Conservation (phyloP, 2,888 invertebrate species). For the Hyles lineata region DNA sequence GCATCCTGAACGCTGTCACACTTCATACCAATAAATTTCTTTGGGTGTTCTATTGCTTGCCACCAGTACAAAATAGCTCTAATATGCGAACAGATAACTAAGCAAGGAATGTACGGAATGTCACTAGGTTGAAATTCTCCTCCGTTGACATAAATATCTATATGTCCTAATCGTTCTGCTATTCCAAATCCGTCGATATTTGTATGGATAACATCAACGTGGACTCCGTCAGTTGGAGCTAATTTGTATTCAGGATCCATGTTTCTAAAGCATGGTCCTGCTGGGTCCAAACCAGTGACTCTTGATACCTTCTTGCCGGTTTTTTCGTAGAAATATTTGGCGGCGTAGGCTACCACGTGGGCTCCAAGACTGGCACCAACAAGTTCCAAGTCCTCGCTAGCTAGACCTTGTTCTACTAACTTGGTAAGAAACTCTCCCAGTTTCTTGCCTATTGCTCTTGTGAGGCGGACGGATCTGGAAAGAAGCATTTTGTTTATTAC, state of each 20-base stretch:
- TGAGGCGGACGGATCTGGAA: slow-evolving; percentile 72
- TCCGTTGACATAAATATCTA: slow-evolving; percentile 76
- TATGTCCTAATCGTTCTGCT: slow-evolving; percentile 69
- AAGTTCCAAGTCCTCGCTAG: slow-evolving; percentile 66
- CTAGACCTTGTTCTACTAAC: slow-evolving; percentile 60
- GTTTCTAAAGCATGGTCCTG: slow-evolving; percentile 73
- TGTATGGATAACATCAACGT: slow-evolving; percentile 72
- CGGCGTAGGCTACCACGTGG: slow-evolving; percentile 65
- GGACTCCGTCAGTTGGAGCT: slow-evolving; percentile 57
- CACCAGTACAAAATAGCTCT: slow-evolving; percentile 71
- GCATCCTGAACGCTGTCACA: slow-evolving; percentile 73
- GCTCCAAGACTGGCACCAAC: slow-evolving; percentile 73
- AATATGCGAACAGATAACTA: slow-evolving; percentile 70
- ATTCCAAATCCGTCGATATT: slow-evolving; percentile 80
- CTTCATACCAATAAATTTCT: slow-evolving; percentile 68
- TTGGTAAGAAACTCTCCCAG: slow-evolving; percentile 70
- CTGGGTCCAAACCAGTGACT: slow-evolving; percentile 73
- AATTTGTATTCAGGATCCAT: slow-evolving; percentile 59
- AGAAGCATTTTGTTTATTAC: slow-evolving; percentile 17
- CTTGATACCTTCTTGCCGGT: slow-evolving; percentile 69
- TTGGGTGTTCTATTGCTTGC: slow-evolving; percentile 74
- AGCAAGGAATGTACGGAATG: slow-evolving; percentile 68
- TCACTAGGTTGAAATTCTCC: slow-evolving; percentile 76
- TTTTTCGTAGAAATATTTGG: slow-evolving; percentile 64
- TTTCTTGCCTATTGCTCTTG: slow-evolving; percentile 63